These are phyloP conservation scores for Drosophila mayaguana DNA, from an alignment of 2,888 invertebrate genomes.

Conservation along the genomic window DNA sequence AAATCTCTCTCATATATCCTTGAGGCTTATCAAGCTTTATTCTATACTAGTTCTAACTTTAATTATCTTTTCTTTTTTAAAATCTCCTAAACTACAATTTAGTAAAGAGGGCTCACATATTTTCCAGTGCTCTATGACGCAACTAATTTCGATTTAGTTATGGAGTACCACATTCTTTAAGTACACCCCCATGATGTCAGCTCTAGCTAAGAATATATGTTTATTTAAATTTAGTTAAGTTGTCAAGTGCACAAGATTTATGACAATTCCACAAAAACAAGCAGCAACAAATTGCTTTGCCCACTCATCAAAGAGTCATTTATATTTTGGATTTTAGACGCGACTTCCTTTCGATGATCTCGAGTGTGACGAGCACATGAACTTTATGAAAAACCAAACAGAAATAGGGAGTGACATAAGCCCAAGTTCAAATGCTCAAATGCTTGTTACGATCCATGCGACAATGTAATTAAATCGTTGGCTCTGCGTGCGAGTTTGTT, in stretches of 20 bases:
- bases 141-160: background rate
- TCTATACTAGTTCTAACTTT: too few relatives aligned
- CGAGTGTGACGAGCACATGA: conserved; percentile 77
- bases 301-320: conserved; percentile 71
- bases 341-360: conserved; percentile 70
- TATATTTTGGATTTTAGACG: conserved; percentile 55
- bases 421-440: conserved; percentile 69
- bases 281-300: conserved; percentile 30
- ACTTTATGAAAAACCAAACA: conserved; percentile 40
- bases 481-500: conserved; percentile 50
- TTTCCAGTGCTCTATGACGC: background rate
- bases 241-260: conserved; percentile 71
- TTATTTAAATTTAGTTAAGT: conserved; percentile 25
- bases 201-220: conserved; percentile 2
- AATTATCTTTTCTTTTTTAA: too few relatives aligned
- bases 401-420: conserved; percentile 72
- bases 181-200: conserved; percentile 47
- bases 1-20: background rate
- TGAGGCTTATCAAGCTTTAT: background rate
- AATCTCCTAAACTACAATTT: background rate
- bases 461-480: conserved; percentile 51
- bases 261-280: conserved; percentile 41
- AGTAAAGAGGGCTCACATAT: background rate
- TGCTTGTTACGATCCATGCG: conserved; percentile 40
- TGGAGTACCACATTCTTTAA: background rate